A percentile compares a stretch with the other conserved stretches of the same genome.
Evolutionary conservation across 1,140 invertebrate species (phyloP).

Genomic region (Sarcophaga bullata): DNA sequence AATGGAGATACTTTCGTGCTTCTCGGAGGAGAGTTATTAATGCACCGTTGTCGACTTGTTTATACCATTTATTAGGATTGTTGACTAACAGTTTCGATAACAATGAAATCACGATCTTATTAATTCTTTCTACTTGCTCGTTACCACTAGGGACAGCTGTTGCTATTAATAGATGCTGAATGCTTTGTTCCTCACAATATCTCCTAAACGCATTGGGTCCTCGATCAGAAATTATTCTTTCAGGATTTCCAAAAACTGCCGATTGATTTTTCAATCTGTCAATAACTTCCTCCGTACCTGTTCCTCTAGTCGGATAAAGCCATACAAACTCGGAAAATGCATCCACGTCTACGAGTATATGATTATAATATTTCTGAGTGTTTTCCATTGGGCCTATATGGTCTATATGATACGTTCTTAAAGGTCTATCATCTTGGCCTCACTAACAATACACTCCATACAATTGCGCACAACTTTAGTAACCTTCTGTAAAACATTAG

Average conservation of each 20-base stretch:
- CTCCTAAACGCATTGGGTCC: conserved; percentile 44
- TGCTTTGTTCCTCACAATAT: conserved; percentile 44
- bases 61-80: conserved; percentile 5
- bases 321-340: conserved; percentile 61
- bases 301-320: conserved; percentile 49
- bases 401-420: conserved; percentile 8
- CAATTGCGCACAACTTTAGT: too few relatives aligned
- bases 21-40: neutral
- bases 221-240: conserved; percentile 57
- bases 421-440: neutral
- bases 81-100: too few relatives aligned
- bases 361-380: conserved; percentile 62
- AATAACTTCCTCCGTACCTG: conserved; percentile 48
- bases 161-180: conserved; percentile 49
- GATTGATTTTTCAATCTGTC: neutral
- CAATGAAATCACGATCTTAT: too few relatives aligned
- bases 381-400: conserved; percentile 56
- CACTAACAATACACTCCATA: too few relatives aligned
- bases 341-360: conserved; percentile 63
- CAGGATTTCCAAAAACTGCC: conserved; percentile 50
- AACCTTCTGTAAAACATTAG: too few relatives aligned
- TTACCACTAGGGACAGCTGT: too few relatives aligned
- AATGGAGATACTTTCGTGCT: too few relatives aligned
- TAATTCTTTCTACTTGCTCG: too few relatives aligned
- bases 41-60: neutral